Base-by-base conservation (phyloP, 1,140 invertebrate species). In the Dreissena polymorpha region DNA sequence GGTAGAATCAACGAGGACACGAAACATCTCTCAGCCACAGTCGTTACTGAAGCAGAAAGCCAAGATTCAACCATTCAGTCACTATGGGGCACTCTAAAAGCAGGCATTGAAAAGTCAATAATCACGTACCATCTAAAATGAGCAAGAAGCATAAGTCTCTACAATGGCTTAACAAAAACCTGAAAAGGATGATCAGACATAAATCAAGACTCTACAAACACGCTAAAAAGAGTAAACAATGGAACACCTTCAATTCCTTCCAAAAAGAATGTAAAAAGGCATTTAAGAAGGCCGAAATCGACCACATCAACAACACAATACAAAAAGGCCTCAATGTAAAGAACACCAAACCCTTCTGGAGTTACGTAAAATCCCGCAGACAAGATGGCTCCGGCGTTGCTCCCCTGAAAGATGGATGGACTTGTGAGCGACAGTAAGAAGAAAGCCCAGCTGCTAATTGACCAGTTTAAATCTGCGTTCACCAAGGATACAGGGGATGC, bases 401-500 rank as follows among this genome's bases (percentile, higher is more conserved):
- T 12, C 81, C n/a, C n/a, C n/a, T n/a, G 72, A 27, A 79, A 78
- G 68, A 39, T 21, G 10, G 79, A 29, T 10, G 39, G 13, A 51
- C 51, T 78, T 0, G 18, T 73, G 10, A 75, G 10, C 25, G 67
- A 79, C 64, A 75, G 70, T 29, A 82, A 73, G 73, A 53, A 63
- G 25, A 86, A 86, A 53, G 80, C 75, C 50, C 67, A 69, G 16
- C 13, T 73, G 6, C 69, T 79, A 8, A 25, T 63, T 53, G 51
- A 74, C 27, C 67, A 81, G 53, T 86, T 77, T 51, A 68, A 74
- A 39, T 87, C 75, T 16, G 78, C 82, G 0, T 84, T 84, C 39
- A 82, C 23, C 67, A 83, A n/a, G 39, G 49, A 49, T 39, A 29
- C 57, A 7, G 64, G 63, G 1, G n/a, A 23, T 21, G n/a, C 21